A percentile compares a stretch with the other conserved stretches of the same genome.
These are phyloP conservation scores for Leptodactylus fuscus DNA, from an alignment of 2,113 vertebrate genomes.

Conservation along the genomic window DNA sequence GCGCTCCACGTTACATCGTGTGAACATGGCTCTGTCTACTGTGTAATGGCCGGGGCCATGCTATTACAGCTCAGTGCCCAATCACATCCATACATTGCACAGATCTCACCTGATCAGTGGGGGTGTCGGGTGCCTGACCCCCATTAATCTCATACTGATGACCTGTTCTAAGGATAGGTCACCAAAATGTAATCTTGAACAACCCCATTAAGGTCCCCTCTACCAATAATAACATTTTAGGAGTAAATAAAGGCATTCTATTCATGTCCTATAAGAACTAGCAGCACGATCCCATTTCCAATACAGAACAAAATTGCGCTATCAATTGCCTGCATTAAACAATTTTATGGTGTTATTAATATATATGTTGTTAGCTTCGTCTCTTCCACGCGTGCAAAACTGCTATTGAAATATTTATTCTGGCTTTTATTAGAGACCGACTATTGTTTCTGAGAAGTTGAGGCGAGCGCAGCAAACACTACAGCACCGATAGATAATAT, in stretches of 20 bases:
- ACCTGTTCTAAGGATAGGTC: no score
- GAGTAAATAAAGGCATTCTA: constrained; percentile 1
- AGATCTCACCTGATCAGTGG: no score
- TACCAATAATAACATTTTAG: background rate
- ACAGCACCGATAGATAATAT: constrained; percentile 3
- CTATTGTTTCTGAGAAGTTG: background rate
- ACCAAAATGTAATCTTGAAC: no score
- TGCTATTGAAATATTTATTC: constrained; percentile 37
- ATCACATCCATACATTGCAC: no score
- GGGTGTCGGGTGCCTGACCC: no score
- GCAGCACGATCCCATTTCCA: background rate
- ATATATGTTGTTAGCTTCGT: background rate
- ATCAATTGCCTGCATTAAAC: background rate
- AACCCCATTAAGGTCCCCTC: background rate
- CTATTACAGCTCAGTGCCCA: no score
- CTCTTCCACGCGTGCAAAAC: background rate
- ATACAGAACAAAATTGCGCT: background rate
- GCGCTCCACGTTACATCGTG: no score
- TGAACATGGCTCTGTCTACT: no score
- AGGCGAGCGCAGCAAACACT: no score
- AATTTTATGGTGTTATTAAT: constrained; percentile 29
- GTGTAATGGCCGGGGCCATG: no score
- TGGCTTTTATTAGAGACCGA: background rate
- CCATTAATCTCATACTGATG: no score
- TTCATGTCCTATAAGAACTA: background rate